These are phyloP conservation scores for Dipodomys stephensi DNA, from an alignment of 2,113 vertebrate species.

Conservation along the genomic window DNA sequence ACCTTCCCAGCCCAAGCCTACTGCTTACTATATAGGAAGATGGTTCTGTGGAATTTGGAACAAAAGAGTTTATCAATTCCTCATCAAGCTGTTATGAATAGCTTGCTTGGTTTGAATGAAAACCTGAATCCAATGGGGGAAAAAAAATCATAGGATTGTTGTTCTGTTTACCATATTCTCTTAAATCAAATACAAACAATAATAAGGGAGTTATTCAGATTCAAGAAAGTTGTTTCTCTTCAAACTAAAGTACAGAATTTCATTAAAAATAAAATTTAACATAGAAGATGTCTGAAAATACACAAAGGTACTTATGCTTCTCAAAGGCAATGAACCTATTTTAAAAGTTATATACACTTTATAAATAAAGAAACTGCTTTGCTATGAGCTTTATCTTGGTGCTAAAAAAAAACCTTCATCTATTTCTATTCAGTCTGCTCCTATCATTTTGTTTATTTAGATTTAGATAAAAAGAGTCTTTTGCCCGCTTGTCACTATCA, in stretches of 20 bases:
- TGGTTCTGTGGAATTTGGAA: neutral
- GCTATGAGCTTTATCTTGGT: conserved; percentile 62
- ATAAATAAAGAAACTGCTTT: conserved; percentile 60
- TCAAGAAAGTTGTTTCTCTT: conserved; percentile 20
- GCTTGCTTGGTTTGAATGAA: conserved; percentile 25
- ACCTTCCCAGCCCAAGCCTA: neutral
- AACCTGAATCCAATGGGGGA: neutral
- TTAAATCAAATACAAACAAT: neutral
- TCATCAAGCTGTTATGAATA: neutral
- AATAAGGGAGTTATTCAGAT: neutral
- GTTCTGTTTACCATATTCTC: neutral
- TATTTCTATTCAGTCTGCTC: conserved; percentile 67
- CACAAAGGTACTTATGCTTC: neutral
- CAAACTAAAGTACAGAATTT: neutral
- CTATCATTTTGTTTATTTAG: conserved; percentile 71
- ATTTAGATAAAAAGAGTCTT: conserved; percentile 46
- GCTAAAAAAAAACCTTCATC: conserved; percentile 32
- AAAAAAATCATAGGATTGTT: neutral
- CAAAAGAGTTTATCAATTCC: neutral
- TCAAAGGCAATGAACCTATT: conserved; percentile 48
- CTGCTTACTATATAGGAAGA: neutral
- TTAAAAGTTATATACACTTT: conserved; percentile 12
- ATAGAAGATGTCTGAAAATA: conserved; percentile 24
- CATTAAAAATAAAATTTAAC: conserved; percentile 49
- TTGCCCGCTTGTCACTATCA: conserved; percentile 30